Percentiles rank a stretch among this genome's conserved stretches.
phyloP scores from a whole-genome alignment of 1,140 invertebrate genomes.

The Mycetomoellerius zeteki region DNA sequence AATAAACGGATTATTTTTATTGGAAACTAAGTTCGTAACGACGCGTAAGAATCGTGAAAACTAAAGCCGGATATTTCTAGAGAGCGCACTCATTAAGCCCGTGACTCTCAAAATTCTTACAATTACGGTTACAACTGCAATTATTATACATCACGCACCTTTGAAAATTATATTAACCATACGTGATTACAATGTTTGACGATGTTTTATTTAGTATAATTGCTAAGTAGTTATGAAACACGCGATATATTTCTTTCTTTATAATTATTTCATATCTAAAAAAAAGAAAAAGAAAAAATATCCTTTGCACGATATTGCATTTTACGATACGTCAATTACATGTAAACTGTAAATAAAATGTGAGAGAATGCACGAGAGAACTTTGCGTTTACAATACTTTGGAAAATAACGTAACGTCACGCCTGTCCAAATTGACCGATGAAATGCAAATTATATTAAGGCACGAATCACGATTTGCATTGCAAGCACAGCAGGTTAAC shows the following conservation, averaged over 20 bases:
- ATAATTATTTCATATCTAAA: not conserved
- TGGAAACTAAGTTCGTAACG: slow-evolving; percentile 13
- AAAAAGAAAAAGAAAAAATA: not conserved
- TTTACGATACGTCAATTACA: not conserved
- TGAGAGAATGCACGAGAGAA: not conserved
- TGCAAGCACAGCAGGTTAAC: slow-evolving; percentile 1
- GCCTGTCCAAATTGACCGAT: slow-evolving; percentile 28
- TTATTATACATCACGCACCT: not conserved
- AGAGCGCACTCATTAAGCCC: not conserved
- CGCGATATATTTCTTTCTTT: not conserved
- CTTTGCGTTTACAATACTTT: not conserved
- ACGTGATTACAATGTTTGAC: not conserved
- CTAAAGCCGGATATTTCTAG: not conserved
- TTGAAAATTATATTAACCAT: slow-evolving; percentile 9
- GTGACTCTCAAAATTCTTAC: slow-evolving; percentile 40
- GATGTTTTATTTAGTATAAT: slow-evolving; percentile 29
- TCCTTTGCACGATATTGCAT: not conserved
- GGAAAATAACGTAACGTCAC: slow-evolving; percentile 14
- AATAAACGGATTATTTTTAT: slow-evolving; percentile 26
- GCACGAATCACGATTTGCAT: slow-evolving; percentile 31
- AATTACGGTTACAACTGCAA: slow-evolving; percentile 3
- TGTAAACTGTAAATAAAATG: slow-evolving; percentile 15
- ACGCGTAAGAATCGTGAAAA: not conserved
- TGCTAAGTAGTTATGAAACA: not conserved
- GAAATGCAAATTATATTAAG: slow-evolving; percentile 36